These are phyloP conservation scores for Ceratoteleas bidentatus DNA, from an alignment of 1,140 invertebrate species.

Conservation along the genomic window DNA sequence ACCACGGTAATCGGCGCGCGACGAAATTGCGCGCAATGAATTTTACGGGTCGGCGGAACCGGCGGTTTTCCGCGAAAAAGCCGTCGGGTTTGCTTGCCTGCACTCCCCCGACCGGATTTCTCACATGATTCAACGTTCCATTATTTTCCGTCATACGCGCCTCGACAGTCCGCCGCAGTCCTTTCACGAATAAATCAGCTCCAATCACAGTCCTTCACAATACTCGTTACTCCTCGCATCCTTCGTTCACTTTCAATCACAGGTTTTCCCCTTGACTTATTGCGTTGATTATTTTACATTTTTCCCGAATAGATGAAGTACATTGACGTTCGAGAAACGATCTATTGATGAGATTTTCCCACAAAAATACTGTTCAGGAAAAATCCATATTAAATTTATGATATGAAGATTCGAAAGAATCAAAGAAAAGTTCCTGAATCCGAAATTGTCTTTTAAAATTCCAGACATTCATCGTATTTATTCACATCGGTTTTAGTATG, in stretches of 20 bases:
- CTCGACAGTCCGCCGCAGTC: constrained; percentile 16
- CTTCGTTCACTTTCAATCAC: constrained; percentile 42
- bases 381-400: too few relatives aligned
- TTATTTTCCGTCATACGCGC: constrained; percentile 39
- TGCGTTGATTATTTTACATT: neutral
- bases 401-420: too few relatives aligned
- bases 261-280: constrained; percentile 1
- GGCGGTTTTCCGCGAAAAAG: constrained; percentile 4
- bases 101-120: constrained; percentile 5
- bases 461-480: too few relatives aligned
- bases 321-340: too few relatives aligned
- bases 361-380: too few relatives aligned
- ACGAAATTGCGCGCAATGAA: neutral
- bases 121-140: constrained; percentile 45
- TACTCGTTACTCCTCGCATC: constrained; percentile 27
- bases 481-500: too few relatives aligned
- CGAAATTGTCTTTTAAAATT: too few relatives aligned
- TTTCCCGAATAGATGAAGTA: too few relatives aligned
- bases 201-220: constrained; percentile 38
- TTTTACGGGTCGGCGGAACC: neutral
- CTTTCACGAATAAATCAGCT: constrained; percentile 55
- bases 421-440: too few relatives aligned
- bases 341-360: too few relatives aligned
- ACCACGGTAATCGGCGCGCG: neutral
- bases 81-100: neutral